Percentiles rank a stretch among this genome's conserved stretches.
phyloP scores from a whole-genome alignment of 1,140 invertebrate species.

The Papilio glaucus region DNA sequence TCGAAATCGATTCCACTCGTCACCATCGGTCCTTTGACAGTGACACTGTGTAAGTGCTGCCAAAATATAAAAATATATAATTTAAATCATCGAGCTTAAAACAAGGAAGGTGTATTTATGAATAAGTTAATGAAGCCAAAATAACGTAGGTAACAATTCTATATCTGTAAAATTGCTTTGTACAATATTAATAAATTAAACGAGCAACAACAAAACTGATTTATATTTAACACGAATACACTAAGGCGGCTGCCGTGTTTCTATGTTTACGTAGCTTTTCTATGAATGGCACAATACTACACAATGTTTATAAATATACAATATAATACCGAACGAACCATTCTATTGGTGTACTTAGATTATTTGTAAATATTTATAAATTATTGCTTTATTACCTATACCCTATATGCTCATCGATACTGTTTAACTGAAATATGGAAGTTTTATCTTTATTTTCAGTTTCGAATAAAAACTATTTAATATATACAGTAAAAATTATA shows the following conservation, averaged over 20 bases:
- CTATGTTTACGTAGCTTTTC: constrained; percentile 13
- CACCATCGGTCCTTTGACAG: not conserved
- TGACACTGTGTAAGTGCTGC: not conserved
- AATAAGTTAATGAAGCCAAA: constrained; percentile 5
- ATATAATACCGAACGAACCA: constrained; percentile 26
- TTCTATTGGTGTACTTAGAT: constrained; percentile 29
- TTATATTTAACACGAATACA: not conserved
- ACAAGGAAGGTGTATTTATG: not conserved
- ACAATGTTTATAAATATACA: constrained; percentile 33
- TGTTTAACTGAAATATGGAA: constrained; percentile 7
- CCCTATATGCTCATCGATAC: constrained; percentile 45
- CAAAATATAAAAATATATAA: constrained; percentile 11
- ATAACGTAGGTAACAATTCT: not conserved
- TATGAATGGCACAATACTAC: constrained; percentile 37
- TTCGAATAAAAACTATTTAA: constrained; percentile 48
- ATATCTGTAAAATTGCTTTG: not conserved
- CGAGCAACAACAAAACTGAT: not conserved
- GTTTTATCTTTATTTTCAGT: constrained; percentile 41
- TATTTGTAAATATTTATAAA: constrained; percentile 31
- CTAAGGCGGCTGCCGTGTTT: constrained; percentile 11
- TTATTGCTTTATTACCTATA: constrained; percentile 42
- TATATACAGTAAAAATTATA: constrained; percentile 72
- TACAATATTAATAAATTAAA: constrained; percentile 24
- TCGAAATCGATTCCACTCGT: not conserved
- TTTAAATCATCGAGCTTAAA: not conserved